These are phyloP conservation scores for Tringa solitaria DNA, from an alignment of 2,113 vertebrate genomes.

Conservation along the genomic window DNA sequence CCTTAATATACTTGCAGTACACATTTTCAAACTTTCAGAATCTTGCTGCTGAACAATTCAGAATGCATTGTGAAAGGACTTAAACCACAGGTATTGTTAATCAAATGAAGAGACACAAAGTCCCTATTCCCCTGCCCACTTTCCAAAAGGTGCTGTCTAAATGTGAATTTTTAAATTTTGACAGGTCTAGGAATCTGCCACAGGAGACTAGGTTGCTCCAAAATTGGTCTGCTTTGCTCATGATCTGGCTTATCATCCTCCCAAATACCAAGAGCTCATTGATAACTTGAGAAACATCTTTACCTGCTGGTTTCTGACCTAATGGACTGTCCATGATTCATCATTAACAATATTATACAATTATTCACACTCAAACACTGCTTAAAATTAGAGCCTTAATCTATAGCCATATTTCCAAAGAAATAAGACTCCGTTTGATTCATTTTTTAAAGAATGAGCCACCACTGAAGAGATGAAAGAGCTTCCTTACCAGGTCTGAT, in stretches of 20 bases:
- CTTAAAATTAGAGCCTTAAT: background rate
- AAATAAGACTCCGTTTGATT: background rate
- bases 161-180: background rate
- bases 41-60: background rate
- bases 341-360: background rate
- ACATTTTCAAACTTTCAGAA: background rate
- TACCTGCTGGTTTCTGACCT: background rate
- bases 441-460: background rate
- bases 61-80: background rate
- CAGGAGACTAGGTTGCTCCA: background rate
- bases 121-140: background rate
- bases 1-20: background rate
- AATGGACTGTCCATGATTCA: background rate
- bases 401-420: background rate
- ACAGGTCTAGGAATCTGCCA: background rate
- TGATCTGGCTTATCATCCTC: background rate
- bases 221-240: background rate
- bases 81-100: background rate
- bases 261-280: background rate
- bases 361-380: background rate
- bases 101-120: background rate
- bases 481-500: background rate
- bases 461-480: background rate
- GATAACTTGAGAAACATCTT: background rate
- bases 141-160: background rate